phyloP scores from a whole-genome alignment of 1,140 invertebrate species.

The Drosophila bocqueti region DNA sequence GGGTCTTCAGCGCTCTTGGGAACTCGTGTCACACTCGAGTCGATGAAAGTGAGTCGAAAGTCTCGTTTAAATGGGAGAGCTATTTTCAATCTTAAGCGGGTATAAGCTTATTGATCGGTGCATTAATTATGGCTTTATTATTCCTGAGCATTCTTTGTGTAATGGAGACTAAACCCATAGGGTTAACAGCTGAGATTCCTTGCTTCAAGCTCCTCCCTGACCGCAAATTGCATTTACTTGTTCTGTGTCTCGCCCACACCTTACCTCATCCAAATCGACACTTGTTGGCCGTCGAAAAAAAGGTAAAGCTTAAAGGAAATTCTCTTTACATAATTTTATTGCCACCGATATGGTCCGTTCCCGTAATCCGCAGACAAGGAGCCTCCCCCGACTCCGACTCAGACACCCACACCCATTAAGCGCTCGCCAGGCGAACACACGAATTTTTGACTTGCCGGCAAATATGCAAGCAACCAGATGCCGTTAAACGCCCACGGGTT shows the following conservation, averaged over 20 bases:
- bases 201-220: background rate
- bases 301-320: background rate
- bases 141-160: background rate
- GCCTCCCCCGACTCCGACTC: slow-evolving; percentile 26
- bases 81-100: background rate
- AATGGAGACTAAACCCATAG: background rate
- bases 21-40: slow-evolving; percentile 8
- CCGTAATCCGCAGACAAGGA: slow-evolving; percentile 49
- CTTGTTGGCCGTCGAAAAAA: slow-evolving; percentile 51
- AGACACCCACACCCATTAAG: slow-evolving; percentile 70
- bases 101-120: background rate
- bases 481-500: slow-evolving; percentile 76
- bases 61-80: background rate
- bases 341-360: slow-evolving; percentile 56
- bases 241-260: slow-evolving; percentile 19
- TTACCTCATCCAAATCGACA: slow-evolving; percentile 23
- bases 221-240: slow-evolving; percentile 34
- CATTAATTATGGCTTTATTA: background rate
- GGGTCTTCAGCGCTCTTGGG: slow-evolving; percentile 11
- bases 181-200: background rate
- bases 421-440: slow-evolving; percentile 54
- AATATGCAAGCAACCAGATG: slow-evolving; percentile 69
- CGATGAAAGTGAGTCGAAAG: slow-evolving; percentile 28
- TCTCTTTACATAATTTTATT: slow-evolving; percentile 75
- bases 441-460: slow-evolving; percentile 66